These are phyloP conservation scores for Aphidius gifuensis DNA, from an alignment of 1,140 invertebrate genomes.

Conservation along the genomic window DNA sequence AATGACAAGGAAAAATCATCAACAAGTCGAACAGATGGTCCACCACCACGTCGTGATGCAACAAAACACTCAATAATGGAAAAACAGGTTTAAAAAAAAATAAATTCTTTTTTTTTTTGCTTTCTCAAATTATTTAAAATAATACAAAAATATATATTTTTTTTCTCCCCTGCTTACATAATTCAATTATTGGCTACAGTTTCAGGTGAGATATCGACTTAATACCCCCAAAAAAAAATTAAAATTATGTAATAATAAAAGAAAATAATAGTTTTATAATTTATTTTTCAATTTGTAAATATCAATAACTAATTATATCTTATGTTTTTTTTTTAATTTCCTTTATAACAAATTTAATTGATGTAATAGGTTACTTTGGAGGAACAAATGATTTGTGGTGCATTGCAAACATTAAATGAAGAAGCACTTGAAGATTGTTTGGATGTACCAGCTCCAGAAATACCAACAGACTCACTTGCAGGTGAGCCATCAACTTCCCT, in stretches of 20 bases:
- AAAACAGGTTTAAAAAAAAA: constrained; percentile 62
- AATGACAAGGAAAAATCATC: constrained; percentile 50
- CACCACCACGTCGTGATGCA: constrained; percentile 45
- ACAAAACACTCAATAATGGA: constrained; percentile 69
- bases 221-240: too few species aligned
- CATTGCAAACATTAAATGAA: constrained; percentile 86
- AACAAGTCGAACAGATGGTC: constrained; percentile 43
- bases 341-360: too few species aligned
- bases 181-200: too few species aligned
- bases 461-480: constrained; percentile 47
- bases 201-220: too few species aligned
- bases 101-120: not conserved
- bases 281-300: too few species aligned
- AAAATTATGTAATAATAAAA: too few species aligned
- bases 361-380: constrained; percentile 78
- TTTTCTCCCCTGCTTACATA: too few species aligned
- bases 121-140: not conserved
- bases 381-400: constrained; percentile 91
- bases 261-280: too few species aligned
- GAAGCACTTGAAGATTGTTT: constrained; percentile 86
- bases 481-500: constrained; percentile 50
- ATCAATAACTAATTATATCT: too few species aligned
- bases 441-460: constrained; percentile 53
- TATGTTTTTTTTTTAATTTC: too few species aligned
- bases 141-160: too few species aligned